phyloP scores from a whole-genome alignment of 1,140 invertebrate genomes.

The Aplysia californica region DNA sequence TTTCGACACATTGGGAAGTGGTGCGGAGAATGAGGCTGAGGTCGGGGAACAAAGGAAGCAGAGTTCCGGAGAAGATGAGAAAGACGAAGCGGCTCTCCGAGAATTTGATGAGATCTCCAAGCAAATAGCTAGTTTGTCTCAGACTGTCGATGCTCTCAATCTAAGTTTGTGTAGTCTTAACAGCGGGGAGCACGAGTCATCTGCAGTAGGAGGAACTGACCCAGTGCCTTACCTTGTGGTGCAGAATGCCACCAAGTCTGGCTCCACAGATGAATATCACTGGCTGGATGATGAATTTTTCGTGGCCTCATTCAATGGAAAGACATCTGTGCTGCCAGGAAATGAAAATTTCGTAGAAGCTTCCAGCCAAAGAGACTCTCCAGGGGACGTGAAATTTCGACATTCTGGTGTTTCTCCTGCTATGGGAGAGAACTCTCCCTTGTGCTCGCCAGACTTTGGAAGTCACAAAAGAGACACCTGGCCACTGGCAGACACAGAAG shows the following conservation, averaged over 20 bases:
- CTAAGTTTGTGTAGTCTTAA: conserved; percentile 56
- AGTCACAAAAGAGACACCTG: too few species aligned
- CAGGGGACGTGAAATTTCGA: too few species aligned
- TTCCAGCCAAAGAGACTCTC: too few species aligned
- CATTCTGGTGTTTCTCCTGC: too few species aligned
- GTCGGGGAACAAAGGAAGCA: too few species aligned
- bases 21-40: too few species aligned
- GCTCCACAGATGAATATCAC: conserved; percentile 52
- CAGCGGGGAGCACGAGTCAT: conserved; percentile 46
- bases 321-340: too few species aligned
- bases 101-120: conserved; percentile 60
- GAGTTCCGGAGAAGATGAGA: neutral
- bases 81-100: conserved; percentile 18
- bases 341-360: too few species aligned
- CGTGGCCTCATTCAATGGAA: conserved; percentile 52
- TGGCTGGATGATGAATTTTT: conserved; percentile 61
- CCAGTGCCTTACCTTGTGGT: neutral
- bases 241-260: conserved; percentile 25
- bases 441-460: too few species aligned
- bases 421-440: too few species aligned
- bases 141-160: conserved; percentile 58
- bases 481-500: too few species aligned
- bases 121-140: conserved; percentile 56
- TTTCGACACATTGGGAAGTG: conserved; percentile 12
- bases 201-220: too few species aligned